phyloP scores from a whole-genome alignment of 2,113 vertebrate genomes.

The Siniperca chuatsi region DNA sequence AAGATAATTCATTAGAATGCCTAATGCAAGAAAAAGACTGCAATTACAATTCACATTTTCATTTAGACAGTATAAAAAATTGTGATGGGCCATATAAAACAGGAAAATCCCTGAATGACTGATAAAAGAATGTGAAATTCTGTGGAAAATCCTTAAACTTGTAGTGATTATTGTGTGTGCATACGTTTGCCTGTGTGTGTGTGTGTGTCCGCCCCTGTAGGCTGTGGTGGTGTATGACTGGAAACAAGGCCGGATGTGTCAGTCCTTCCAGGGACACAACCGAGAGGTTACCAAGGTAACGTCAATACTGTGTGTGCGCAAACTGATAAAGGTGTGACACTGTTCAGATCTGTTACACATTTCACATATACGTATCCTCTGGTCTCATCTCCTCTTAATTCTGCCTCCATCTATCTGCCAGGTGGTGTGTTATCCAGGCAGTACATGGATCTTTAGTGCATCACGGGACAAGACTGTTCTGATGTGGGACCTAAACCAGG shows the following conservation, averaged over 20 bases:
- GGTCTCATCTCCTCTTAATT: slow-evolving; percentile 20
- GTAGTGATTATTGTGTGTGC: not conserved
- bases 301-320: slow-evolving; percentile 26
- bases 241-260: slow-evolving; percentile 88
- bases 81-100: not conserved
- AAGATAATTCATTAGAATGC: not conserved
- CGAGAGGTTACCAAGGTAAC: slow-evolving; percentile 96
- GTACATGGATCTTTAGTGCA: slow-evolving; percentile 92
- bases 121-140: not conserved
- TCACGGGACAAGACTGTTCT: slow-evolving; percentile 92
- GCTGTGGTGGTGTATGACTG: slow-evolving; percentile 92
- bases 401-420: slow-evolving; percentile 60
- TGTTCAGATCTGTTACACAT: not conserved
- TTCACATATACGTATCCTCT: not conserved
- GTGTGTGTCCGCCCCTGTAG: slow-evolving; percentile 72
- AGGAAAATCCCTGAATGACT: not conserved
- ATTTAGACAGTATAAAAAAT: not conserved
- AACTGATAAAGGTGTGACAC: slow-evolving; percentile 38
- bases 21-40: not conserved
- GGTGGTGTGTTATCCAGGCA: slow-evolving; percentile 87
- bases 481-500: slow-evolving; percentile 91
- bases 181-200: slow-evolving; percentile 17
- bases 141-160: not conserved
- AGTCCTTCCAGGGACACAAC: slow-evolving; percentile 89
- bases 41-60: not conserved